These are phyloP conservation scores for Helogale parvula DNA, from an alignment of 2,113 vertebrate species.

Conservation along the genomic window DNA sequence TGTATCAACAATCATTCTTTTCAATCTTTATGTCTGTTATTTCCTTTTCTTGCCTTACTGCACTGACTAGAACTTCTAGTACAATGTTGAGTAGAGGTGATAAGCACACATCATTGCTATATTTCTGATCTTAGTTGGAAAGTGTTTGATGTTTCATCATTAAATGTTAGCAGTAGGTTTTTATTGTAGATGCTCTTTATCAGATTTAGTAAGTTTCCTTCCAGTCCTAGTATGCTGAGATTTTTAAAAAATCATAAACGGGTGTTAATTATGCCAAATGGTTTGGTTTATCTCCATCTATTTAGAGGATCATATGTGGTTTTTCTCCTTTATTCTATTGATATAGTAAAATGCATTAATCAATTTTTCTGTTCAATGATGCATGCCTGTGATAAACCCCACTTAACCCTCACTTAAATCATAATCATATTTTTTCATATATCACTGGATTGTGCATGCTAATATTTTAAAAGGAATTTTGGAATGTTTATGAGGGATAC, in stretches of 20 bases:
- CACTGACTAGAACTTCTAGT: not conserved
- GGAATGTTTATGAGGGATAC: not conserved
- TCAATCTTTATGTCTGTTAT: not conserved
- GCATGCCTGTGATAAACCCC: not conserved
- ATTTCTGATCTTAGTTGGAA: not conserved
- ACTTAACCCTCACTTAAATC: not conserved
- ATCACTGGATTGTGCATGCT: not conserved
- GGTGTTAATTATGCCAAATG: not conserved
- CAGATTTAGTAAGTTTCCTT: not conserved
- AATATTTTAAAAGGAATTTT: not conserved
- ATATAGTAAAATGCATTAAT: not conserved
- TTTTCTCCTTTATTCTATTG: not conserved
- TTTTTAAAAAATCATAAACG: not conserved
- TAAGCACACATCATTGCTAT: not conserved
- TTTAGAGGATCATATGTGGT: not conserved
- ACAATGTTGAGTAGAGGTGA: not conserved
- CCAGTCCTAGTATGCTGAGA: not conserved
- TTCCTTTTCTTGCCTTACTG: not conserved
- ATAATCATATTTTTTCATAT: not conserved
- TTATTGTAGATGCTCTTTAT: not conserved
- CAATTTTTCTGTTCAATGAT: constrained; percentile 16
- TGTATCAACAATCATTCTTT: not conserved
- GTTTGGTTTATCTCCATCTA: not conserved
- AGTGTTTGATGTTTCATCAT: not conserved
- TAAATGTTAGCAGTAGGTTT: not conserved